A percentile compares a stretch with the other conserved stretches of the same genome.
phyloP scores from a whole-genome alignment of 2,797 vertebrate species.

The Rhynchonycteris naso region DNA sequence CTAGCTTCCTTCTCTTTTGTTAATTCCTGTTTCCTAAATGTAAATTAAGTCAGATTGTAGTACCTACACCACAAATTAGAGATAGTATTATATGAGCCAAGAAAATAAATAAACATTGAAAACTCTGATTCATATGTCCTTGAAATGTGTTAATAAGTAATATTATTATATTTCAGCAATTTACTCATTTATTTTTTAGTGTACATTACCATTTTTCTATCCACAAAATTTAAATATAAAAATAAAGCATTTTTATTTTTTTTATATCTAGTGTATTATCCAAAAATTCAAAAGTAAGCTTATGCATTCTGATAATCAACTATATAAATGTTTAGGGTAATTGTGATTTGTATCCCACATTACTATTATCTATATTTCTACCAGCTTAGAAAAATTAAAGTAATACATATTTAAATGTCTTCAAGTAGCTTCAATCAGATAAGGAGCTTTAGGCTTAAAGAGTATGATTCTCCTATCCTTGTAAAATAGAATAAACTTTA shows the following conservation, averaged over 20 bases:
- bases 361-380: neutral
- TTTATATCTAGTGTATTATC: neutral
- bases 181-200: conserved; percentile 34
- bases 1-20: too few species aligned
- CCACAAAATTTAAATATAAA: neutral
- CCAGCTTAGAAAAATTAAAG: conserved; percentile 19
- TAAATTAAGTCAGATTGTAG: neutral
- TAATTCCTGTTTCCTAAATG: neutral
- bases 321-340: neutral
- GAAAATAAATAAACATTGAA: neutral
- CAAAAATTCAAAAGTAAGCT: conserved; percentile 21
- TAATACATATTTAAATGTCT: neutral
- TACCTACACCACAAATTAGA: neutral
- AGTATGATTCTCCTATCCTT: neutral
- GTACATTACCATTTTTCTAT: neutral
- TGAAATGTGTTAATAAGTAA: neutral
- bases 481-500: neutral
- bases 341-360: neutral
- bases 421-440: neutral
- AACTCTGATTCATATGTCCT: neutral
- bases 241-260: neutral
- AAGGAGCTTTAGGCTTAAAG: neutral
- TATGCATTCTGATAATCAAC: neutral
- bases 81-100: neutral
- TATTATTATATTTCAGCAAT: neutral